Evolutionary conservation across 1,140 invertebrate genomes (phyloP).

Genomic region (Muscidifurax raptorellus): DNA sequence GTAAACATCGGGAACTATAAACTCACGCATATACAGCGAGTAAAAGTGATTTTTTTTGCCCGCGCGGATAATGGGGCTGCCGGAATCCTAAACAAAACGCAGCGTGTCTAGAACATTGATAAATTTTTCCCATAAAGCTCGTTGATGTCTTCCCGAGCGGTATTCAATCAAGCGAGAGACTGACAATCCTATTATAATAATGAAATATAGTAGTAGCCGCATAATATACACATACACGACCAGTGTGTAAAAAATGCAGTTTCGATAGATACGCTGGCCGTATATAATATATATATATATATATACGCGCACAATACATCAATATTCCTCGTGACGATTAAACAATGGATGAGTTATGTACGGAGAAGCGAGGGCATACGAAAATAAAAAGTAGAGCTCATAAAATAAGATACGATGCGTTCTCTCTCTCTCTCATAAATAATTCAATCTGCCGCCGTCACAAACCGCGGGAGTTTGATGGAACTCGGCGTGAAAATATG

Average conservation of each 20-base stretch:
- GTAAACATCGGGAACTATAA: neutral
- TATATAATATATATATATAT: neutral
- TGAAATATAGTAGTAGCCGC: slow-evolving; percentile 51
- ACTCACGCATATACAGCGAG: neutral
- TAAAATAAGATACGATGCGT: slow-evolving; percentile 46
- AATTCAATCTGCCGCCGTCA: slow-evolving; percentile 47
- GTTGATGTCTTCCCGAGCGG: slow-evolving; percentile 28
- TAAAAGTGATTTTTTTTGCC: slow-evolving; percentile 22
- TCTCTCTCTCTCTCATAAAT: slow-evolving; percentile 42
- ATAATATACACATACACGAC: neutral
- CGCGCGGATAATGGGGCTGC: neutral
- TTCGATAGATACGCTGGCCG: slow-evolving; percentile 30
- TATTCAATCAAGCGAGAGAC: slow-evolving; percentile 43
- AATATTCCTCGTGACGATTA: slow-evolving; percentile 37
- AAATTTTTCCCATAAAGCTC: slow-evolving; percentile 49
- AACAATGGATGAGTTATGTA: slow-evolving; percentile 49
- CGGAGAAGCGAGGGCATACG: neutral
- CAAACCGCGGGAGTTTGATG: slow-evolving; percentile 48
- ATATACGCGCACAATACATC: neutral
- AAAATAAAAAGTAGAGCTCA: slow-evolving; percentile 50
- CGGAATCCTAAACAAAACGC: neutral
- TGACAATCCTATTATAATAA: slow-evolving; percentile 53
- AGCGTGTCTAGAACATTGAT: slow-evolving; percentile 36
- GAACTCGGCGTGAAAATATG: slow-evolving; percentile 45
- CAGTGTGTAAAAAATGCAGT: slow-evolving; percentile 45